Conservation (phyloP, 2,888 invertebrate species). For the Drosophila flavopinicola region DNA sequence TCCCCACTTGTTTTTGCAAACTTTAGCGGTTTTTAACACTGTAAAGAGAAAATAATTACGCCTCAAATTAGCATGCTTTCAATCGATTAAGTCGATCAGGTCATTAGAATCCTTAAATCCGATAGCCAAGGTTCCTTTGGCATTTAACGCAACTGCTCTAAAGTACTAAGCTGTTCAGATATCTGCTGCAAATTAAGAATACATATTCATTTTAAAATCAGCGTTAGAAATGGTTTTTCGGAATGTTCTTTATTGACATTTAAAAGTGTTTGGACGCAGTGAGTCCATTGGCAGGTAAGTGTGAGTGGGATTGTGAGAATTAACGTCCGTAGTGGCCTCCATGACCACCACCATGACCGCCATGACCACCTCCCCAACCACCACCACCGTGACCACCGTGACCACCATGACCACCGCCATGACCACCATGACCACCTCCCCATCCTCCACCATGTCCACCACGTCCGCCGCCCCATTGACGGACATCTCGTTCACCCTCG, state of each 20-base stretch:
- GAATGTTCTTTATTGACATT: no score
- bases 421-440: slow-evolving; percentile 20
- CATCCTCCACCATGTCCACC: slow-evolving; percentile 8
- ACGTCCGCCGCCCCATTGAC: slow-evolving; percentile 37
- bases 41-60: background rate
- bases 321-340: slow-evolving; percentile 43
- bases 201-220: background rate
- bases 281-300: background rate
- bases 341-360: slow-evolving; percentile 27
- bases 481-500: slow-evolving; percentile 56
- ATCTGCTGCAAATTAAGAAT: background rate
- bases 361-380: slow-evolving; percentile 18
- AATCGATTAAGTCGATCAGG: background rate
- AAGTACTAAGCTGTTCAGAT: no score
- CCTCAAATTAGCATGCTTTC: background rate
- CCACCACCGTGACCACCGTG: slow-evolving; percentile 1
- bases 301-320: background rate
- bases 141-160: no score
- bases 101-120: background rate
- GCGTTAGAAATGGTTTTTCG: background rate
- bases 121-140: no score
- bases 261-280: background rate
- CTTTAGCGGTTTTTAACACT: no score
- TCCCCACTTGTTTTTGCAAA: no score
- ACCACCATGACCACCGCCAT: slow-evolving; percentile 11